Base-by-base conservation (phyloP, 2,888 invertebrate species). In the Drosophila suboccidentalis region DNA sequence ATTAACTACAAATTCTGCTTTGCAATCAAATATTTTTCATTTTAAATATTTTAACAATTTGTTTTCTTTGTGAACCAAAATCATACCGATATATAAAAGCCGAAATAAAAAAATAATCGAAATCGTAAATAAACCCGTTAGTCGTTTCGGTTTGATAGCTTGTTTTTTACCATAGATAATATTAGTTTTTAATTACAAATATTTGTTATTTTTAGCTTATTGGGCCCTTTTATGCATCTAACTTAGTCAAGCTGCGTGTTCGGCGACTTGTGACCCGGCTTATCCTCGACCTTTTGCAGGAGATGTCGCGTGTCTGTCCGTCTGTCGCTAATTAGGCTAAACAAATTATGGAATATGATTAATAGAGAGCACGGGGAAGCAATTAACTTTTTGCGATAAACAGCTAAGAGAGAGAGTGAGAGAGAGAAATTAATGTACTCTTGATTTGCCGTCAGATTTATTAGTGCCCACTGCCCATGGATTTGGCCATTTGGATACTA, bases 341-440 rank as follows among this genome's bases (percentile, higher is more conserved):
- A 49, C 87, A 88, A 88, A 86, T 82, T 88, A 88, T 74, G 71
- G 62, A 80, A 88, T 76, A 80, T 82, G 76, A 82, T 88, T 86
- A 88, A 88, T 83, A 82, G 83, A 58, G 80, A 69, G 69, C 80
- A 82, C 77, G 77, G 82, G 32, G 67, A 68, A 83, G 82, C 77
- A 88, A 88, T 88, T 86, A 83, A 86, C 74, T 80, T 88, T 77
- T 66, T 83, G 80, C 60, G 74, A 82, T 88, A 82, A 87, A 75
- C 73, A 63, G 65, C 55, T 44, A 49, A 34, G 41, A 61, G 26
- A 26, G 26, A 26, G 26, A 26, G 26, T 5, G 22, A 26, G 26
- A 55, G 32, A 46, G 46, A 47, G 8, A 47, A 69, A 68, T 80
- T 76, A 68, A 79, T 70, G 68, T 43, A 50, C 55, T 44, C 47